Conservation (phyloP, 2,797 vertebrate species). For the Anomalospiza imberbis region DNA sequence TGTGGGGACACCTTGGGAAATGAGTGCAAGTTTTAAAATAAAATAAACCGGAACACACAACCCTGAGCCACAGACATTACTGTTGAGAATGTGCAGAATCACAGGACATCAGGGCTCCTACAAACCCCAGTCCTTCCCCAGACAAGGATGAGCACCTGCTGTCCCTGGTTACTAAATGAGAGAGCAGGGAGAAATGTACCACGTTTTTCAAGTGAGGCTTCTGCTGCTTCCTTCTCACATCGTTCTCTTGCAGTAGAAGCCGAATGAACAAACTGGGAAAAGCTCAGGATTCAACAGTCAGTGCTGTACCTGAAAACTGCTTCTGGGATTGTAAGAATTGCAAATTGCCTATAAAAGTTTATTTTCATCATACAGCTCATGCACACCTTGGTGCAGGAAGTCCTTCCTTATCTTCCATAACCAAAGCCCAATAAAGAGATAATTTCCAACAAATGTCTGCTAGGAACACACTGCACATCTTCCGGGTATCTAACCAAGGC, state of each 20-base stretch:
- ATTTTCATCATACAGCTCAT: not conserved
- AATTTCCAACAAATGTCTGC: not conserved
- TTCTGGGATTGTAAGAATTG: not conserved
- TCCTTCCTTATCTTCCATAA: not conserved
- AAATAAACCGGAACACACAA: not conserved
- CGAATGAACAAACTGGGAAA: not conserved
- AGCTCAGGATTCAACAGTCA: not conserved
- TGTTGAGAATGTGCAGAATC: not conserved
- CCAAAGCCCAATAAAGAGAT: not conserved
- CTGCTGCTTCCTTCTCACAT: not conserved
- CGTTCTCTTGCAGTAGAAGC: not conserved
- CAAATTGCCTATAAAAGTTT: not conserved
- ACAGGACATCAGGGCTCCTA: not conserved
- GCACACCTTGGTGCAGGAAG: not conserved
- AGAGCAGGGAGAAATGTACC: not conserved
- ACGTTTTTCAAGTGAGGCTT: not conserved
- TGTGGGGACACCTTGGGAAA: not conserved
- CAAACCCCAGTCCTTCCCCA: not conserved
- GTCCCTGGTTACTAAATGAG: not conserved
- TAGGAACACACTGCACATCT: not conserved
- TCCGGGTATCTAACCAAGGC: not conserved
- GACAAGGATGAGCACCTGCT: not conserved
- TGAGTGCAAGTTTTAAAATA: not conserved
- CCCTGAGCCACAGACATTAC: not conserved
- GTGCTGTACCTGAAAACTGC: not conserved